These are phyloP conservation scores for Grammomys surdaster DNA, from an alignment of 2,113 vertebrate species.

Conservation along the genomic window DNA sequence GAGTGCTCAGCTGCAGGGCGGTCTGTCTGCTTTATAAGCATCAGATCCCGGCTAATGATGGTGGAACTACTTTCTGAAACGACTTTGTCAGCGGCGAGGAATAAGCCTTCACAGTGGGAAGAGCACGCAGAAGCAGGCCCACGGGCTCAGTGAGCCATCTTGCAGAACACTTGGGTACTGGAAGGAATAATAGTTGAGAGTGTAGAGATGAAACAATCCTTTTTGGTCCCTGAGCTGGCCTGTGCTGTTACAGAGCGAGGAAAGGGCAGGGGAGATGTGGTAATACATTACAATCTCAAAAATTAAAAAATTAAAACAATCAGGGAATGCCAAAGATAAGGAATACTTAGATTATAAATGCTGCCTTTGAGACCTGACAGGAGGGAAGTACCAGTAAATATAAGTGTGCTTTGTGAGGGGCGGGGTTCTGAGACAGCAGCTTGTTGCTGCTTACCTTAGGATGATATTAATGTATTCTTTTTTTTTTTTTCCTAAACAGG, in stretches of 20 bases:
- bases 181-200: neutral
- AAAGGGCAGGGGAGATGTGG: neutral
- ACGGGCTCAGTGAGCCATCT: too few relatives aligned
- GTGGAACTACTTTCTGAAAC: slow-evolving; percentile 26
- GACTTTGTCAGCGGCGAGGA: neutral
- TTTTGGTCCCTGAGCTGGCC: neutral
- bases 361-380: neutral
- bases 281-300: neutral
- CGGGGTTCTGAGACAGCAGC: slow-evolving; percentile 1
- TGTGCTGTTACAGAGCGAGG: neutral
- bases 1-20: neutral
- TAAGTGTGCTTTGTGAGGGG: neutral
- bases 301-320: neutral
- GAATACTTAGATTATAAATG: neutral
- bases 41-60: neutral
- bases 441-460: neutral
- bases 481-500: slow-evolving; percentile 87
- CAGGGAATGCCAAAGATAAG: neutral
- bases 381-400: neutral
- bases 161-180: neutral
- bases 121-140: neutral
- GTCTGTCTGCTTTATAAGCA: slow-evolving; percentile 49
- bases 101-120: too few relatives aligned
- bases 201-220: neutral
- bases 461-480: slow-evolving; percentile 46